A percentile compares a stretch with the other conserved stretches of the same genome.
These are phyloP conservation scores for Noctua comes DNA, from an alignment of 2,888 invertebrate species.

Conservation along the genomic window DNA sequence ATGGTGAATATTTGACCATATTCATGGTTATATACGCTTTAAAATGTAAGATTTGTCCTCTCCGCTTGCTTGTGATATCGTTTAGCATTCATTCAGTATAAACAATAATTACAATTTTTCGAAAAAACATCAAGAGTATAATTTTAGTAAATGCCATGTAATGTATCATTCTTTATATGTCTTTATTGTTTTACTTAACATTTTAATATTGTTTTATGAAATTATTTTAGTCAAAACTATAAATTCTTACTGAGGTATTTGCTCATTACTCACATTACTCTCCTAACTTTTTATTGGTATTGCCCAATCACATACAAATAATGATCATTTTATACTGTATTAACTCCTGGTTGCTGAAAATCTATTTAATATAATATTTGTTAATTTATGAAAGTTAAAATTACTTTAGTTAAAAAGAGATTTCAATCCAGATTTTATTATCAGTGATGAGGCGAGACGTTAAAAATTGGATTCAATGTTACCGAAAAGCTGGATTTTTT, in stretches of 20 bases:
- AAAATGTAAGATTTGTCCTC: neutral
- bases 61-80: neutral
- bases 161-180: neutral
- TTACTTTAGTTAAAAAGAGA: slow-evolving; percentile 3
- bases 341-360: neutral
- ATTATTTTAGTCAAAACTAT: neutral
- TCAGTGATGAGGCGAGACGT: neutral
- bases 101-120: slow-evolving; percentile 9
- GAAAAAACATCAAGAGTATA: slow-evolving; percentile 3
- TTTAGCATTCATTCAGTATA: slow-evolving; percentile 10
- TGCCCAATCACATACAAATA: neutral
- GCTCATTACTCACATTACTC: slow-evolving; percentile 6
- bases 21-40: slow-evolving; percentile 11
- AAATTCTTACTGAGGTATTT: neutral
- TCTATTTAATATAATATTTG: neutral
- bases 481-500: neutral
- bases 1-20: slow-evolving; percentile 28
- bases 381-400: neutral
- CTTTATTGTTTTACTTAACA: neutral
- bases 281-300: slow-evolving; percentile 3
- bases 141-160: neutral
- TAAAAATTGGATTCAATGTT: neutral
- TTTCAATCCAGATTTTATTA: neutral
- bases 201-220: neutral
- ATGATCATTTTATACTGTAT: neutral